Conservation (phyloP, 1,140 invertebrate genomes). For the Diabrotica virgifera region DNA sequence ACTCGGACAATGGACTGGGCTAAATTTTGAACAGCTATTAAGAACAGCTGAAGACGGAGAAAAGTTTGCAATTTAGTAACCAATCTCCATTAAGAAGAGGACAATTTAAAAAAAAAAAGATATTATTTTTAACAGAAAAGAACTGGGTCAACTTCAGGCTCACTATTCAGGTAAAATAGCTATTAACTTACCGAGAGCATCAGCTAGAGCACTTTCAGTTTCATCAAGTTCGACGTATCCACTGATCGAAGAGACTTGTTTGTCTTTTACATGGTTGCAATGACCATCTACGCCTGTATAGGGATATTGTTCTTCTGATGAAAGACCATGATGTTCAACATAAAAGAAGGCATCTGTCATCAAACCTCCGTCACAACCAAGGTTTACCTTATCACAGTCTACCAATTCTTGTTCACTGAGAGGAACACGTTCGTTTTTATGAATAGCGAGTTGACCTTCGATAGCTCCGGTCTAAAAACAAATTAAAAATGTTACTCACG, state of each 20-base stretch:
- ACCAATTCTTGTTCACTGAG: conserved; percentile 33
- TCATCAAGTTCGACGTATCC: conserved; percentile 56
- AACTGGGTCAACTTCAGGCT: too few relatives aligned
- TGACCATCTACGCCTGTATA: conserved; percentile 9
- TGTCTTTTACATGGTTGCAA: not conserved
- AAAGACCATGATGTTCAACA: conserved; percentile 52
- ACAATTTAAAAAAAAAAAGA: too few relatives aligned
- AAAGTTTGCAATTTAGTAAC: too few relatives aligned
- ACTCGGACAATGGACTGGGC: too few relatives aligned
- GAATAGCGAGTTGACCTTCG: conserved; percentile 91
- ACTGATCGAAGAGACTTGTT: conserved; percentile 32
- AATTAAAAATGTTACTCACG: too few relatives aligned
- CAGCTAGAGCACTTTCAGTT: conserved; percentile 65
- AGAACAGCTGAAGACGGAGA: too few relatives aligned
- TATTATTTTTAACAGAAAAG: too few relatives aligned
- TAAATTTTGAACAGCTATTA: too few relatives aligned
- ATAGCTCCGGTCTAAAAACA: conserved; percentile 79
- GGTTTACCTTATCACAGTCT: conserved; percentile 41
- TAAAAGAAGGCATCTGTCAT: conserved; percentile 28
- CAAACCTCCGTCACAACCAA: conserved; percentile 23
- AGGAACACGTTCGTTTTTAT: conserved; percentile 65
- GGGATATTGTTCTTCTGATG: conserved; percentile 26
- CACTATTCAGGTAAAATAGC: too few relatives aligned
- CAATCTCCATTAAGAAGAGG: too few relatives aligned
- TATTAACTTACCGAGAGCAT: conserved; percentile 63